Conservation (phyloP, 2,113 vertebrate species). For the Ictalurus punctatus region DNA sequence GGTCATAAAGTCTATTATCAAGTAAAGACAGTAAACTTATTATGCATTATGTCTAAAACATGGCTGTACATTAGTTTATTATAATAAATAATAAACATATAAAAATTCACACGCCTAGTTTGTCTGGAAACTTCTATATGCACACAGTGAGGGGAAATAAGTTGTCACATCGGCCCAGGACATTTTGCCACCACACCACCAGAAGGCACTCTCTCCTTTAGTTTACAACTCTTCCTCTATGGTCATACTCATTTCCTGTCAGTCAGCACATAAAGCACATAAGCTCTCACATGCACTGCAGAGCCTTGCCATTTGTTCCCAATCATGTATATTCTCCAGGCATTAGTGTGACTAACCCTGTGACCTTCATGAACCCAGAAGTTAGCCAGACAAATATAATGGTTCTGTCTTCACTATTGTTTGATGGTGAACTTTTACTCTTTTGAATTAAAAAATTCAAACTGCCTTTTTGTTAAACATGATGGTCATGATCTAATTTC, state of each 20-base stretch:
- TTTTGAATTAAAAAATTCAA: too few relatives aligned
- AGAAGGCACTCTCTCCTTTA: neutral
- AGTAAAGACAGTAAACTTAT: neutral
- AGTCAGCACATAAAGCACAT: neutral
- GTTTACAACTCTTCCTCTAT: neutral
- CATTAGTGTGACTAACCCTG: too few relatives aligned
- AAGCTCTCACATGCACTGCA: neutral
- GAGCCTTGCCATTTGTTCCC: too few relatives aligned
- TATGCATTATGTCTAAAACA: neutral
- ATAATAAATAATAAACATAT: neutral
- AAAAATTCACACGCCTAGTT: neutral
- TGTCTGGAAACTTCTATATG: neutral
- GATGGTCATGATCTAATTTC: too few relatives aligned
- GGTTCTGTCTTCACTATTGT: too few relatives aligned
- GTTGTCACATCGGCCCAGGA: neutral
- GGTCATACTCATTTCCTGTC: neutral
- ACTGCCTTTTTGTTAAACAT: too few relatives aligned
- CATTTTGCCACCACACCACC: neutral
- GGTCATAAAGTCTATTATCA: conserved; percentile 62
- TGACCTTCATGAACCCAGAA: too few relatives aligned
- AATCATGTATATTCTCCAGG: too few relatives aligned
- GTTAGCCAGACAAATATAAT: too few relatives aligned
- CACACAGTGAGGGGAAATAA: neutral
- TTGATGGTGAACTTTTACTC: too few relatives aligned
- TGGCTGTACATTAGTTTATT: neutral